Conservation (phyloP, 2,888 invertebrate genomes). For the Lamellibrachia satsuma region DNA sequence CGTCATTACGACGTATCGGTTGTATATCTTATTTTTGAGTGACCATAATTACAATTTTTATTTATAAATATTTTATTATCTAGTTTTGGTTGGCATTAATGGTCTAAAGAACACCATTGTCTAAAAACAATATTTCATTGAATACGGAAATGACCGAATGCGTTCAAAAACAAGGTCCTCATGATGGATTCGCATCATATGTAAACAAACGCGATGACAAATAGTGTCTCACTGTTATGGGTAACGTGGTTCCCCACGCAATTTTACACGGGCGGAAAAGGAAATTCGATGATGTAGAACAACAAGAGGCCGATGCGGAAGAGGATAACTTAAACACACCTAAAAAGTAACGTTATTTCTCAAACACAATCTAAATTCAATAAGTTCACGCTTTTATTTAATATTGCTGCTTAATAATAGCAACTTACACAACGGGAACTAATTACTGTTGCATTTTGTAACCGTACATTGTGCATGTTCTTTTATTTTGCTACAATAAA, state of each 20-base stretch:
- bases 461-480: not conserved
- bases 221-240: conserved; percentile 17
- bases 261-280: conserved; percentile 10
- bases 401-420: not conserved
- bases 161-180: conserved; percentile 1
- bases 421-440: not conserved
- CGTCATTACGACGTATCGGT: not conserved
- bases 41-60: not conserved
- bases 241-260: not conserved
- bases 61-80: not conserved
- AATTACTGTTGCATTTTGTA: not conserved
- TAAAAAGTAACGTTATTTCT: not conserved
- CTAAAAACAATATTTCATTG: not conserved
- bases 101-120: not conserved
- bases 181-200: conserved; percentile 13
- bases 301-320: not conserved
- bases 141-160: not conserved
- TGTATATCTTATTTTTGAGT: not conserved
- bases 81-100: not conserved
- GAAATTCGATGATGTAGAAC: conserved; percentile 3
- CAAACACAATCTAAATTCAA: not conserved
- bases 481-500: not conserved
- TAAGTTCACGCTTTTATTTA: not conserved
- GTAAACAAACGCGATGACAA: conserved; percentile 11
- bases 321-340: conserved; percentile 17